Base-by-base conservation (phyloP, 2,113 vertebrate species). In the Uria aalge region DNA sequence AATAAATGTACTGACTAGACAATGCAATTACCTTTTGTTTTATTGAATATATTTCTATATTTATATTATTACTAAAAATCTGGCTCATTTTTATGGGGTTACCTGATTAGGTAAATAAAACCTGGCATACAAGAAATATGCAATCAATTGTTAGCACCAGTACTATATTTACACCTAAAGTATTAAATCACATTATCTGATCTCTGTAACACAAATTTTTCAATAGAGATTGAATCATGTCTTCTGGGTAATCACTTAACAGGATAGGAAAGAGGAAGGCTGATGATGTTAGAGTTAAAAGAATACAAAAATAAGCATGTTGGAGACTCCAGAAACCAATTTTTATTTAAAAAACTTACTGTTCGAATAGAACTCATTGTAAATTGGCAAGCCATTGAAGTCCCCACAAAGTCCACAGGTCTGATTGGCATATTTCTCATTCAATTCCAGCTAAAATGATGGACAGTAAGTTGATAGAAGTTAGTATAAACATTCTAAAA, bases 341-440 rank as follows among this genome's bases (percentile, higher is more conserved):
- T 41, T 41, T 74, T 56, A 18, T 67, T 90, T 79, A 19, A 66
- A 78, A 82, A n/a, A 94, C 96, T 95, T 92, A 99, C 99, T 98
- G 38, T 98, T 93, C 48, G 97, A 77, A 94, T 98, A 77, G 43
- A 99, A 99, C 85, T 99, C 99, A 85, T 98, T 97, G 92, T 98
- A 95, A 60, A 97, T 34, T 69, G 98, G 77, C 94, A 98, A 60
- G 34, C 99, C 98, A 15, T 99, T 99, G 93, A 98, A 99, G 96
- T 99, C 99, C 66, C 99, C 99, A 97, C 99, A 99, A 75, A 99
- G 98, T 88, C 99, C 99, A 98, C 99, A 99, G 43, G 98, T 99
- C 53, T 97, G 98, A 93, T 99, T 99, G 38, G 78, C 76, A 78
- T 98, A 99, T 92, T 99, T 99, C 29, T 72, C 50, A 96, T 97